Evolutionary conservation across 2,888 invertebrate species (phyloP).

Genomic region (Spisula subtruncata): DNA sequence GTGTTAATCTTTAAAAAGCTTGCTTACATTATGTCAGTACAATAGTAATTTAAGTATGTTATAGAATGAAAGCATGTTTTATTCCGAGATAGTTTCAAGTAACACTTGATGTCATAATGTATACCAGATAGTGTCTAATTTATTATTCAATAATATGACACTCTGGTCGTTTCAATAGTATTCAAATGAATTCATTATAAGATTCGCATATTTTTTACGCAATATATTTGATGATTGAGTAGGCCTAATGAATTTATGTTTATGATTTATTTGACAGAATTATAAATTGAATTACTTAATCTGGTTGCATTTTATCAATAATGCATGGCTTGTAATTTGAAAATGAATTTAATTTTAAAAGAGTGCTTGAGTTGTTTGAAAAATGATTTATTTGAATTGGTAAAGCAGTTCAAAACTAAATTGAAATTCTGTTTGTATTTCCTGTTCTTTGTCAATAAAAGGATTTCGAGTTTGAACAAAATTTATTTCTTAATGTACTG

Average conservation of each 20-base stretch:
- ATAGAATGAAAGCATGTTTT: background rate
- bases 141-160: background rate
- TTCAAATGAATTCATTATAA: conserved; percentile 10
- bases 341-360: conserved; percentile 2
- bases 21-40: background rate
- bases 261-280: background rate
- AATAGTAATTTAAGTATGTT: background rate
- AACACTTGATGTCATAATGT: background rate
- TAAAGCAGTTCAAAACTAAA: background rate
- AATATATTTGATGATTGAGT: background rate
- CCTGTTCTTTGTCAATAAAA: background rate
- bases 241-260: background rate
- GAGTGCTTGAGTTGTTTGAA: background rate
- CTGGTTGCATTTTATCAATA: background rate
- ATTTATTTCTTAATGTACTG: background rate
- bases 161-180: background rate
- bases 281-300: background rate
- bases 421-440: background rate
- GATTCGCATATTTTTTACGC: background rate
- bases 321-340: background rate
- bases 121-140: background rate
- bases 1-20: background rate
- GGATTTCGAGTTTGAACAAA: background rate
- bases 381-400: background rate
- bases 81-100: background rate